Base-by-base conservation (phyloP, 2,888 invertebrate genomes). In the Drosophila mercatorum region DNA sequence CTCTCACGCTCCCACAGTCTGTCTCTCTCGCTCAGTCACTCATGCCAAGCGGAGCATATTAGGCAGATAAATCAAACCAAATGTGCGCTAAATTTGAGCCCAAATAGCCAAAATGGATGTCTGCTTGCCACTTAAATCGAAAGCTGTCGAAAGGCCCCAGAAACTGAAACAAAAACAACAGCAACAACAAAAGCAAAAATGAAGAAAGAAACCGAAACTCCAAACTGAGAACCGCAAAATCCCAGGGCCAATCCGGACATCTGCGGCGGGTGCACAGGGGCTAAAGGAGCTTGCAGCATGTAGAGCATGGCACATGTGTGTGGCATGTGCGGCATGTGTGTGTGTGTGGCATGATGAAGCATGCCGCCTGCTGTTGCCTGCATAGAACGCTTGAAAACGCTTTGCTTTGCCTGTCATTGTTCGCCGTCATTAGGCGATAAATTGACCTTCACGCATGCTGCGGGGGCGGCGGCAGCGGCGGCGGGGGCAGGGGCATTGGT, bases 381-480 rank as follows among this genome's bases (percentile, higher is more conserved):
- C 51, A 53, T 53, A n/a, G 67, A 53, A 40, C 44, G 52, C 17
- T 22, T 40, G 46, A 31, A 53, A 53, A 67, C 40, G 66, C 68
- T 67, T 40, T 7, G 53, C 53, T 47, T 47, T 47, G 56, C 53
- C 60, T 74, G 70, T 72, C 88, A 77, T 79, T 88, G 88, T 83
- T 79, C 82, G 77, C 68, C 83, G 68, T 88, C 84, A 83, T 84
- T 88, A 87, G 79, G 70, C 87, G 79, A 84, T 84, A 89, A 84
- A 89, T 89, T 84, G 84, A 84, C 89, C 84, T 84, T 84, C 89
- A 89, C 81, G 82, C 81, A 75, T 75, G 72, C 68, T 69, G 78
- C 68, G 51, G 40, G 49, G n/a, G 22, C 31, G 31, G 31, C 3
- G 6, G 4, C 26, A 36, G 8, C 8, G n/a, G 28, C 12, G 12